phyloP scores from a whole-genome alignment of 2,113 vertebrate genomes.

The Opisthocomus hoazin region DNA sequence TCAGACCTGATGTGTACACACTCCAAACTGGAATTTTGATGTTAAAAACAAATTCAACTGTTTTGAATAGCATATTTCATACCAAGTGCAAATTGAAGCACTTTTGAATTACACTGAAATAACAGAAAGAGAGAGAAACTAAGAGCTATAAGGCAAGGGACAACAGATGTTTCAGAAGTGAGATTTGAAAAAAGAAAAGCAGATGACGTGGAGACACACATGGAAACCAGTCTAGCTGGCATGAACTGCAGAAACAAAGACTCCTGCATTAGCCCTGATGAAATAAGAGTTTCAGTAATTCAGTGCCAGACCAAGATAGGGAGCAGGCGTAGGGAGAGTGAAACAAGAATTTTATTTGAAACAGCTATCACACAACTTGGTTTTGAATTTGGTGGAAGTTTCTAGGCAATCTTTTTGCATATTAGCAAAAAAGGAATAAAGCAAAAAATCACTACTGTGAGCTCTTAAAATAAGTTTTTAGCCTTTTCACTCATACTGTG shows the following conservation, averaged over 20 bases:
- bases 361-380: constrained; percentile 42
- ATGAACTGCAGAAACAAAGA: constrained; percentile 47
- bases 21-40: neutral
- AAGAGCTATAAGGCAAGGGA: constrained; percentile 12
- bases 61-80: neutral
- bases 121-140: neutral
- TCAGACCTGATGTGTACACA: neutral
- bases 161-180: constrained; percentile 45
- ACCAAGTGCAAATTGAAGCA: neutral
- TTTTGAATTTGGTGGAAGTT: neutral
- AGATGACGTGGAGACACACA: constrained; percentile 38
- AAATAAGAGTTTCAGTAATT: constrained; percentile 51
- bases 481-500: neutral
- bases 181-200: constrained; percentile 20
- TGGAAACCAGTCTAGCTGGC: constrained; percentile 47
- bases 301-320: constrained; percentile 58
- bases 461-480: neutral
- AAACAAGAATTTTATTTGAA: constrained; percentile 64
- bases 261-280: constrained; percentile 37
- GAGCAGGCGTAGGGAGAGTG: neutral
- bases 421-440: neutral
- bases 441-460: neutral
- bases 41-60: neutral
- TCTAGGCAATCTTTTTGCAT: neutral
- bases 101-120: constrained; percentile 1